These are phyloP conservation scores for Xyrauchen texanus DNA, from an alignment of 2,113 vertebrate genomes.

Conservation along the genomic window DNA sequence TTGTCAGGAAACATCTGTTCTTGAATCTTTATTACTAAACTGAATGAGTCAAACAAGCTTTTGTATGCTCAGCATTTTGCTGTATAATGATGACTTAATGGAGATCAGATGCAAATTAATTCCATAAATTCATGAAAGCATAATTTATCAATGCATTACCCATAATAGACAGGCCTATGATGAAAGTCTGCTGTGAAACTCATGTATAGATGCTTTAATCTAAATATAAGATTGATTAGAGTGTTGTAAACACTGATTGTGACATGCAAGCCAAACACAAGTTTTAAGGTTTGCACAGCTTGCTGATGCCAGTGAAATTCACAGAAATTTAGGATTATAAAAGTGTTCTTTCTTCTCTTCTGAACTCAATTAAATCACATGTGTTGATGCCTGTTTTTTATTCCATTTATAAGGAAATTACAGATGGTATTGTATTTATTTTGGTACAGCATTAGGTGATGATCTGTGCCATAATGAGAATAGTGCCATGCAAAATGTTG, in stretches of 20 bases:
- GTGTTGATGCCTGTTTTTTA: no score
- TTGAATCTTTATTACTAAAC: not conserved
- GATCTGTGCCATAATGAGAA: no score
- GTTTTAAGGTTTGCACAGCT: not conserved
- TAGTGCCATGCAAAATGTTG: no score
- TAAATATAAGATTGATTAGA: slow-evolving; percentile 30
- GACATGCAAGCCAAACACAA: not conserved
- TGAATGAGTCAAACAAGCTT: not conserved
- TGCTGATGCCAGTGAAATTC: not conserved
- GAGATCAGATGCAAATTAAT: not conserved
- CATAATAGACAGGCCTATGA: not conserved
- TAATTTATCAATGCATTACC: slow-evolving; percentile 30
- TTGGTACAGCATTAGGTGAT: no score
- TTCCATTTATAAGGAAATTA: not conserved
- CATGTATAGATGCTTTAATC: slow-evolving; percentile 4
- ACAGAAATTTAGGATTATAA: not conserved
- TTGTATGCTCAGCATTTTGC: not conserved
- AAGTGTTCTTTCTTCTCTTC: no score
- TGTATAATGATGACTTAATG: not conserved
- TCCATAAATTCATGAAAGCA: slow-evolving; percentile 15
- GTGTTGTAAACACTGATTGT: not conserved
- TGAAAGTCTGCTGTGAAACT: not conserved
- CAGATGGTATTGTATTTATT: not conserved
- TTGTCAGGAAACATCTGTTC: slow-evolving; percentile 23
- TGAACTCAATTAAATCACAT: no score